Percentiles rank a stretch among this genome's conserved stretches.
Evolutionary conservation across 2,797 vertebrate species (phyloP).

Genomic region (Phataginus tetradactyla): DNA sequence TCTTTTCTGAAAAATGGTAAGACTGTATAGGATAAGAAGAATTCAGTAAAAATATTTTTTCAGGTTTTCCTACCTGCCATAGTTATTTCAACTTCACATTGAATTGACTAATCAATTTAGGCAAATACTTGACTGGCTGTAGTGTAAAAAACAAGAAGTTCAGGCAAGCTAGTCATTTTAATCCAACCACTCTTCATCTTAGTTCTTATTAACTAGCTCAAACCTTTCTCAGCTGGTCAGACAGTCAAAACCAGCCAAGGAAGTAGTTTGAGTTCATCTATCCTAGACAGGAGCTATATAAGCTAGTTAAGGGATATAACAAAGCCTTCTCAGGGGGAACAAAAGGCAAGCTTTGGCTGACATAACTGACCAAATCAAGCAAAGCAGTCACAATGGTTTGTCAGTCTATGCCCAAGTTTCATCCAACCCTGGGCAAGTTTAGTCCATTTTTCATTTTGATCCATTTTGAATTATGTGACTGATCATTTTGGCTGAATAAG

Average conservation of each 20-base stretch:
- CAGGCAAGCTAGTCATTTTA: conserved; percentile 45
- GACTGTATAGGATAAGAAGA: neutral
- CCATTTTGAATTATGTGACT: conserved; percentile 41
- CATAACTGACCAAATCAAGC: neutral
- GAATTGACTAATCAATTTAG: conserved; percentile 25
- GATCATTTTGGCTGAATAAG: neutral
- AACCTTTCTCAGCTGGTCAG: neutral
- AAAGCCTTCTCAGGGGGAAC: neutral
- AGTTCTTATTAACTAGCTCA: conserved; percentile 36
- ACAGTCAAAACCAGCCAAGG: conserved; percentile 12
- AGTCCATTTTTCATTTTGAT: neutral
- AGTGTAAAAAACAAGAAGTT: conserved; percentile 11
- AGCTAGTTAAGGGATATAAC: neutral
- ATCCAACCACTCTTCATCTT: conserved; percentile 21
- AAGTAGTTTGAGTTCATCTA: conserved; percentile 8
- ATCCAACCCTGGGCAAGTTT: neutral
- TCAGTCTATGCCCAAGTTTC: neutral
- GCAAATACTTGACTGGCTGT: neutral
- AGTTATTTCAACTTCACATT: conserved; percentile 39
- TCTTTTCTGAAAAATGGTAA: conserved; percentile 6
- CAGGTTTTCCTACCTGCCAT: neutral
- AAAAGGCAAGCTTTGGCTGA: neutral
- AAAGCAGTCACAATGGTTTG: neutral
- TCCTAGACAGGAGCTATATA: neutral
- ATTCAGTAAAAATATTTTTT: conserved; percentile 28